Conservation (phyloP, 2,113 vertebrate genomes). For the Leucosticte australis region DNA sequence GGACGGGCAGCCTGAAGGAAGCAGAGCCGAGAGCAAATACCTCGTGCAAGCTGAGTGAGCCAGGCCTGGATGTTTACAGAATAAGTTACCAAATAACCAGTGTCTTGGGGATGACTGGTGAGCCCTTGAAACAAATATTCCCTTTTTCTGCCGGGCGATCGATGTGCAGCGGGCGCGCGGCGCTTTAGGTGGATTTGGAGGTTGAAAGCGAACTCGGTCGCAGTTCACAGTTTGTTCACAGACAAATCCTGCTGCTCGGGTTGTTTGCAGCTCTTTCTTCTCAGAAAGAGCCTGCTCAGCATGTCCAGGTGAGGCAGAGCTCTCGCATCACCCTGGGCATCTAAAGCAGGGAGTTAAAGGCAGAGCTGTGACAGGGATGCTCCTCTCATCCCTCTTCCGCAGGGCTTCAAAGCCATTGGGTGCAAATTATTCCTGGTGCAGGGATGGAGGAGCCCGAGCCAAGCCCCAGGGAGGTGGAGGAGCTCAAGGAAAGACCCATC, state of each 20-base stretch:
- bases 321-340: conserved; percentile 4
- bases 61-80: conserved; percentile 48
- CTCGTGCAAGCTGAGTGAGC: conserved; percentile 31
- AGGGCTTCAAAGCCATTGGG: neutral
- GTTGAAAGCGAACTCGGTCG: conserved; percentile 26
- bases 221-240: conserved; percentile 69
- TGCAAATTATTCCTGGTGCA: neutral
- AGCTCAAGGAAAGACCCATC: neutral
- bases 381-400: neutral
- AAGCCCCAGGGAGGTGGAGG: neutral
- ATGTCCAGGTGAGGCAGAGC: conserved; percentile 34
- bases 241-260: conserved; percentile 55
- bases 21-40: conserved; percentile 29
- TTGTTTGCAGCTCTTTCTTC: conserved; percentile 50
- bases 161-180: neutral
- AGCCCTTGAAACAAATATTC: conserved; percentile 49
- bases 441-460: neutral
- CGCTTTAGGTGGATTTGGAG: conserved; percentile 58
- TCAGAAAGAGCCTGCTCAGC: conserved; percentile 30
- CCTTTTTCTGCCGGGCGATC: neutral
- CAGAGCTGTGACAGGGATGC: neutral
- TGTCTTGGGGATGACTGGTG: conserved; percentile 41
- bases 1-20: neutral
- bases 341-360: conserved; percentile 29
- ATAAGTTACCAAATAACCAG: conserved; percentile 63